Base-by-base conservation (phyloP, 2,888 invertebrate genomes). In the Nebria salina region DNA sequence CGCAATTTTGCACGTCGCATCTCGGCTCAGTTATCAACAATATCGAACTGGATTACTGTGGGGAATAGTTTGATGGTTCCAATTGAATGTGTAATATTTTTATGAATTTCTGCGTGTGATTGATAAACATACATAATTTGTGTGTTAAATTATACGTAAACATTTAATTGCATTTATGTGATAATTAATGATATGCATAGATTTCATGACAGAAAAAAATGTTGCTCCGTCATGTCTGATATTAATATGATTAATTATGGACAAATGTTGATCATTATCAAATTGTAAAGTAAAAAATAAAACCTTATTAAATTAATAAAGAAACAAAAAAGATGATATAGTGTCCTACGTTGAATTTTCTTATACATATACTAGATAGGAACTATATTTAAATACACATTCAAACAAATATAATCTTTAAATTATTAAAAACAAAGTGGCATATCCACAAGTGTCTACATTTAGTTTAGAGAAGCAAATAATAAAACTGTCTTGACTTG, bases 231-330 rank as follows among this genome's bases (percentile, higher is more conserved):
- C 72, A 34, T 34, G 26, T 34, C 72, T 20, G 72, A 72, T 72
- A 72, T 72, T 72, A 72, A 72, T 72, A 34, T 41, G 15, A 26
- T 20, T 72, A 72, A 72, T 34, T 72, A 72, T 15, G 13, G 11
- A 34, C 41, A 34, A 72, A 41, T 54, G 54, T 54, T 54, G 54
- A 54, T 54, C 54, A 54, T 54, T 54, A 54, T 54, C 54, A 54
- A 54, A 54, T 54, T 54, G 54, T 11, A 6, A 54, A 54, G 54
- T 54, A 11, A 54, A 8, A 54, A 54, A 54, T 54, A 54, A 54
- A 54, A 34, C 34, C 4, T 54, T 54, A 54, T 54, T 54, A 13
- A 54, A 54, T 54, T 54, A 54, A 54, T 54, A 54, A 5, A 54
- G 13, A 54, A 54, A 11, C 8, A 7, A 54, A 11, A 43, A 8